phyloP scores from a whole-genome alignment of 2,888 invertebrate species.

The Rhingia rostrata region DNA sequence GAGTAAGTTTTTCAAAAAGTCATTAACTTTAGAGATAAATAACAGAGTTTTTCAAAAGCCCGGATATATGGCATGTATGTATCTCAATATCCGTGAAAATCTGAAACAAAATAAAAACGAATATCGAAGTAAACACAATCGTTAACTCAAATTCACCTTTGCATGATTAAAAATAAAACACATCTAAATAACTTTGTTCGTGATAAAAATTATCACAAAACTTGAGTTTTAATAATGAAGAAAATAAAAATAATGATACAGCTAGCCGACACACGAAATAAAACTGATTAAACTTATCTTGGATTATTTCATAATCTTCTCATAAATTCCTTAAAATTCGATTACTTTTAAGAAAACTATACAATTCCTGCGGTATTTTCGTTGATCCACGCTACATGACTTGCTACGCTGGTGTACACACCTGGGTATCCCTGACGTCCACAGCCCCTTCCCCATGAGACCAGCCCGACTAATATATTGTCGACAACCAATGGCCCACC shows the following conservation, averaged over 20 bases:
- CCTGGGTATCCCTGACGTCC: slow-evolving; percentile 83
- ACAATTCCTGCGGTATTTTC: slow-evolving; percentile 75
- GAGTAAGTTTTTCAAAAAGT: too few species aligned
- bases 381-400: slow-evolving; percentile 78
- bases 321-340: slow-evolving; percentile 8
- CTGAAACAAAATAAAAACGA: too few species aligned
- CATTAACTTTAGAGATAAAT: too few species aligned
- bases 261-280: background rate
- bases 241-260: background rate
- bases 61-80: too few species aligned
- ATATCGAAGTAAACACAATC: background rate
- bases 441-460: slow-evolving; percentile 84
- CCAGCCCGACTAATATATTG: slow-evolving; percentile 80
- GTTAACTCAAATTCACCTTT: background rate
- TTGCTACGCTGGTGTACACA: slow-evolving; percentile 82
- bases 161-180: background rate
- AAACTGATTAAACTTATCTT: slow-evolving; percentile 28
- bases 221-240: slow-evolving; percentile 20
- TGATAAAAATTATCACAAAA: slow-evolving; percentile 14
- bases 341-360: background rate
- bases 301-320: background rate
- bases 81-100: too few species aligned
- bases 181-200: background rate
- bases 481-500: slow-evolving; percentile 80
- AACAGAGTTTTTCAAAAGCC: too few species aligned